Conservation (phyloP, 2,113 vertebrate species). For the Mus musculus region GRCm39 chr3:66472001-66472500, state of each 20-base stretch:
- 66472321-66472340: slow-evolving; percentile 77
- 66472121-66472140: neutral
- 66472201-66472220: slow-evolving; percentile 59
- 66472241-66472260: slow-evolving; percentile 67
- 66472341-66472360: slow-evolving; percentile 84
- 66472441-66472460: slow-evolving; percentile 79
- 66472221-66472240: slow-evolving; percentile 60
- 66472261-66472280: slow-evolving; percentile 74
- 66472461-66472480: slow-evolving; percentile 83
- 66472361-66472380: slow-evolving; percentile 81
- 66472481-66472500: slow-evolving; percentile 74
- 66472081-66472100: neutral
- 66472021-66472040: neutral
- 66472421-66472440: slow-evolving; percentile 80
- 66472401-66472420: slow-evolving; percentile 81
- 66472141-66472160: slow-evolving; percentile 65
- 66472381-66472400: slow-evolving; percentile 79
- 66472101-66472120: neutral
- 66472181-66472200: slow-evolving; percentile 58
- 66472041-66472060: neutral
- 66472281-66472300: slow-evolving; percentile 83
- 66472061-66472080: slow-evolving; percentile 23
- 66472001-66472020: neutral
- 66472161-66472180: slow-evolving; percentile 33
- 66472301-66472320: slow-evolving; percentile 83